phyloP scores from a whole-genome alignment of 2,888 invertebrate genomes.

The Chaetoderma sp. region DNA sequence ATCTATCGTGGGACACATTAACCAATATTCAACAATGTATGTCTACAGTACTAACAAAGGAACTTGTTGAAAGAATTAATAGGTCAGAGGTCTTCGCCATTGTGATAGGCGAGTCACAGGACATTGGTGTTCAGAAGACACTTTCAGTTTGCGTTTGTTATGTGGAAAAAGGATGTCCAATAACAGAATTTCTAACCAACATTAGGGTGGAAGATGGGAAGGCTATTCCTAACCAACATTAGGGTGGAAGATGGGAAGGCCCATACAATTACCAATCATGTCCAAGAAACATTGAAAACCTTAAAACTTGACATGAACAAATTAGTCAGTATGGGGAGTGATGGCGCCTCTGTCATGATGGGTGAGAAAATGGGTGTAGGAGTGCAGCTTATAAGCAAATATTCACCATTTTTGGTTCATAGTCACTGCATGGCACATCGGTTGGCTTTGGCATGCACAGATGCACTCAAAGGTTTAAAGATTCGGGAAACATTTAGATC shows the following conservation, averaged over 20 bases:
- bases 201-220: neutral
- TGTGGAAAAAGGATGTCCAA: neutral
- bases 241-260: neutral
- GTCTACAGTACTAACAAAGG: too few relatives aligned
- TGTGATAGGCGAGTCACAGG: neutral
- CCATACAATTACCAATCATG: too few relatives aligned
- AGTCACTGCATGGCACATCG: constrained; percentile 18
- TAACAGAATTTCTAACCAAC: neutral
- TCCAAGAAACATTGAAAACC: too few relatives aligned
- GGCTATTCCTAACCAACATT: neutral
- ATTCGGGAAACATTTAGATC: constrained; percentile 8
- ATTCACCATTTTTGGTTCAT: neutral
- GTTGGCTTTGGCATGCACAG: constrained; percentile 7
- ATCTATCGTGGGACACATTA: too few relatives aligned
- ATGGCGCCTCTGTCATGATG: neutral
- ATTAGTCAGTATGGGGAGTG: neutral
- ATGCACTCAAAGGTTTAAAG: neutral
- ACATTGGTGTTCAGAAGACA: neutral
- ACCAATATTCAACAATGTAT: too few relatives aligned
- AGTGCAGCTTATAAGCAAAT: neutral
- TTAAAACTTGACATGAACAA: neutral
- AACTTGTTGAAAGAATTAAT: too few relatives aligned
- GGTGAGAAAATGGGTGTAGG: neutral
- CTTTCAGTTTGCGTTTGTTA: neutral
- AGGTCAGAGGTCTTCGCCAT: too few relatives aligned